A percentile compares a stretch with the other conserved stretches of the same genome.
Evolutionary conservation across 2,888 invertebrate species (phyloP).

Genomic region (Hyposoter didymator): DNA sequence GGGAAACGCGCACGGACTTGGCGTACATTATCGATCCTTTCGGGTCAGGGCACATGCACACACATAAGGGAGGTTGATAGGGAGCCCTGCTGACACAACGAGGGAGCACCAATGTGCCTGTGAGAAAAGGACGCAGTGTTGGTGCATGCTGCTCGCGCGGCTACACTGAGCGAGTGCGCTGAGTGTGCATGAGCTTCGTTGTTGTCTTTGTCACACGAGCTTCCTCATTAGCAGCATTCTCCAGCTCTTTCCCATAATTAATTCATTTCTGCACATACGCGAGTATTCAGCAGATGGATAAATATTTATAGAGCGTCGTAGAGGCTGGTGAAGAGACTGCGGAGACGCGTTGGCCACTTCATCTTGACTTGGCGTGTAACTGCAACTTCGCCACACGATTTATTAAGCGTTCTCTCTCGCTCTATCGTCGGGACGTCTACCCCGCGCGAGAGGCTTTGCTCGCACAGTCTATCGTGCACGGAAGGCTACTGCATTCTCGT

Average conservation of each 20-base stretch:
- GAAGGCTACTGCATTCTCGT: conserved; percentile 1
- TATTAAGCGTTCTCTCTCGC: conserved; percentile 31
- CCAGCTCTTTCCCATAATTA: conserved; percentile 12
- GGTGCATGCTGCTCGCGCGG: neutral
- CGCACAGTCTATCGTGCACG: neutral
- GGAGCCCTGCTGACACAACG: neutral
- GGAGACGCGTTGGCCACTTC: conserved; percentile 39
- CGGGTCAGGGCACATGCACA: conserved; percentile 49
- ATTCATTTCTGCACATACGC: conserved; percentile 9
- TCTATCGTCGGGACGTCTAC: neutral
- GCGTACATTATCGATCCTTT: conserved; percentile 64
- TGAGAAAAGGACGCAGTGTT: conserved; percentile 1
- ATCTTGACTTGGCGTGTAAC: conserved; percentile 62
- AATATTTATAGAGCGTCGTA: conserved; percentile 31
- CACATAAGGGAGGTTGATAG: conserved; percentile 39
- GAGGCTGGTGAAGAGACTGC: neutral
- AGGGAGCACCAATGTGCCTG: neutral
- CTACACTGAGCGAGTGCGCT: neutral
- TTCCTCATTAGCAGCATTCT: conserved; percentile 19
- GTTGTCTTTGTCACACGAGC: conserved; percentile 38
- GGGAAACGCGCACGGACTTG: conserved; percentile 55
- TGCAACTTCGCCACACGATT: conserved; percentile 59
- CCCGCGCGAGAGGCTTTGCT: neutral
- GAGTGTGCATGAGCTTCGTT: conserved; percentile 5
- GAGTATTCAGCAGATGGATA: neutral